phyloP scores from a whole-genome alignment of 37 sponge, comb jelly and placozoan species.

The Hexactinellida sp. region DNA sequence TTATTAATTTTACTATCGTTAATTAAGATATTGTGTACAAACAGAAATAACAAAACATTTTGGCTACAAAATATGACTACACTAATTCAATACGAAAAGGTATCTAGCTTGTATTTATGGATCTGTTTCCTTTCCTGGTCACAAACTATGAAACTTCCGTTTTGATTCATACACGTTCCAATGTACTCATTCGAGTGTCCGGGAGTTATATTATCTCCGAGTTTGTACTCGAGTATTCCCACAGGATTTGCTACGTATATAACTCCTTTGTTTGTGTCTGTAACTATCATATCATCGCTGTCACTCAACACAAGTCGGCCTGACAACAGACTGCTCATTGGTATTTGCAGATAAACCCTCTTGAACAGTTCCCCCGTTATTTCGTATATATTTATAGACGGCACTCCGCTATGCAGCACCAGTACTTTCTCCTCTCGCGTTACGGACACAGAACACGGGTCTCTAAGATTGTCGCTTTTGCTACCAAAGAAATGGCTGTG shows the following conservation, averaged over 20 bases:
- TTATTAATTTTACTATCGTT: too few species aligned
- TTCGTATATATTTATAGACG: background rate
- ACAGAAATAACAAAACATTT: too few species aligned
- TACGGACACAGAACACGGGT: background rate
- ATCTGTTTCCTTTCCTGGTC: background rate
- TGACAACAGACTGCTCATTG: background rate
- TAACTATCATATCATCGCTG: background rate
- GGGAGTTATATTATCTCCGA: background rate
- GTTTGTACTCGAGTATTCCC: background rate
- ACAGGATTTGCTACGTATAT: background rate
- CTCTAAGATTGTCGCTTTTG: background rate
- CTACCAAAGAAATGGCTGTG: background rate
- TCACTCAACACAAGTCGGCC: background rate
- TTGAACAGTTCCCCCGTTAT: background rate
- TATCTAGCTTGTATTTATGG: background rate
- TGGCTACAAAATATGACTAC: too few species aligned
- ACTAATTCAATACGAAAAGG: background rate
- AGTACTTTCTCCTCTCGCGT: background rate
- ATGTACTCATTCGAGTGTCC: background rate
- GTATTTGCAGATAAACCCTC: background rate
- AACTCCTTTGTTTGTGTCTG: conserved; percentile 4
- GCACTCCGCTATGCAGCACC: background rate
- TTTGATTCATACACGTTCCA: background rate
- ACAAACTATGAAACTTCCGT: background rate
- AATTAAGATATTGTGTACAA: too few species aligned